These are phyloP conservation scores for Drosophila bifasciata DNA, from an alignment of 1,140 invertebrate species.

Conservation along the genomic window DNA sequence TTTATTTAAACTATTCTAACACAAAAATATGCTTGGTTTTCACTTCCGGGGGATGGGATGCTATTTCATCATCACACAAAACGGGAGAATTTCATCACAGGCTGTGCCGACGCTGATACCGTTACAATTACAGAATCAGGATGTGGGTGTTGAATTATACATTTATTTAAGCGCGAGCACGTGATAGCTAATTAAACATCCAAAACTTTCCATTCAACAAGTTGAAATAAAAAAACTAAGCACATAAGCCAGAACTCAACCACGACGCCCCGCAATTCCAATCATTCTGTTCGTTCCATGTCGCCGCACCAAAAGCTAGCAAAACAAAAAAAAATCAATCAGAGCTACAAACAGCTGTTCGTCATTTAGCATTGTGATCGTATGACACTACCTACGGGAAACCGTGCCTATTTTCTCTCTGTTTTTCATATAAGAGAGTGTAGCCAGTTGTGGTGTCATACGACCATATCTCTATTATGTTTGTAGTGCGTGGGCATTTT, in stretches of 20 bases:
- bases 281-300: conserved; percentile 24
- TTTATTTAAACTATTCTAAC: conserved; percentile 18
- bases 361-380: neutral
- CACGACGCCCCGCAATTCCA: conserved; percentile 28
- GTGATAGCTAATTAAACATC: conserved; percentile 5
- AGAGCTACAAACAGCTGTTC: conserved; percentile 39
- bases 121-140: conserved; percentile 14
- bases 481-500: neutral
- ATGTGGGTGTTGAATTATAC: neutral
- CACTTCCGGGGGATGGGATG: neutral
- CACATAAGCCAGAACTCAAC: conserved; percentile 18
- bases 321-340: conserved; percentile 11
- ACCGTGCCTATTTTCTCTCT: neutral
- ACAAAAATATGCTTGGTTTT: conserved; percentile 1
- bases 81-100: conserved; percentile 36
- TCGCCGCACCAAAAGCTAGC: conserved; percentile 5
- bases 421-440: no score
- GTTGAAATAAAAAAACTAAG: conserved; percentile 29
- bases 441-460: no score
- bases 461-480: no score
- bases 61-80: neutral
- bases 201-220: conserved; percentile 42
- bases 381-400: conserved; percentile 11
- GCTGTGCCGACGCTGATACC: neutral
- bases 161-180: neutral